Percentiles rank a stretch among this genome's conserved stretches.
Conservation (phyloP, 2,888 invertebrate species). For the Phyllotreta cruciferae region DNA sequence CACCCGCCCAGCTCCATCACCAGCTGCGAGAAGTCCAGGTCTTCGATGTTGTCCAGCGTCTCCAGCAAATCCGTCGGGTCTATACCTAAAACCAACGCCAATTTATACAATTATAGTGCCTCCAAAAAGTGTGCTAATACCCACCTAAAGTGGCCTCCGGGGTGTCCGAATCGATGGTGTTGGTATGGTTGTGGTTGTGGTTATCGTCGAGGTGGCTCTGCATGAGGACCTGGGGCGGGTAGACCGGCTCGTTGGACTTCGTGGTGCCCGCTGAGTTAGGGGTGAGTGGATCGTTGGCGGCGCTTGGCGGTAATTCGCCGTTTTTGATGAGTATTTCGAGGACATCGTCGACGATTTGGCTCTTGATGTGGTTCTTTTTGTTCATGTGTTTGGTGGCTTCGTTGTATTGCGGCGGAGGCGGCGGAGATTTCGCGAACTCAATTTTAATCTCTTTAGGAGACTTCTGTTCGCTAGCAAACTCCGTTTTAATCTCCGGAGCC, state of each 20-base stretch:
- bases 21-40: slow-evolving; percentile 68
- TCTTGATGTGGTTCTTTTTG: slow-evolving; percentile 64
- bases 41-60: slow-evolving; percentile 69
- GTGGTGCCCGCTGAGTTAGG: slow-evolving; percentile 61
- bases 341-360: slow-evolving; percentile 89
- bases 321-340: slow-evolving; percentile 92
- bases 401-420: slow-evolving; percentile 68
- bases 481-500: slow-evolving; percentile 49
- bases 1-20: slow-evolving; percentile 64
- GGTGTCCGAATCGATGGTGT: slow-evolving; percentile 51
- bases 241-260: slow-evolving; percentile 52
- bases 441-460: slow-evolving; percentile 48
- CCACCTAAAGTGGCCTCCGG: slow-evolving; percentile 59
- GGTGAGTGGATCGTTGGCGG: slow-evolving; percentile 75
- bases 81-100: slow-evolving; percentile 36
- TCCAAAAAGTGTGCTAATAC: not conserved
- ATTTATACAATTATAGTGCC: not conserved
- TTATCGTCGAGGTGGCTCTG: slow-evolving; percentile 48
- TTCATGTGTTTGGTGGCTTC: slow-evolving; percentile 72
- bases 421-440: slow-evolving; percentile 59
- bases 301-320: slow-evolving; percentile 89
- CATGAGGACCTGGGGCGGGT: slow-evolving; percentile 48
- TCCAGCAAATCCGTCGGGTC: slow-evolving; percentile 68
- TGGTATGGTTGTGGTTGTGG: slow-evolving; percentile 52
- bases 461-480: slow-evolving; percentile 42